These are phyloP conservation scores for Agrypnus murinus DNA, from an alignment of 2,888 invertebrate species.

Conservation along the genomic window DNA sequence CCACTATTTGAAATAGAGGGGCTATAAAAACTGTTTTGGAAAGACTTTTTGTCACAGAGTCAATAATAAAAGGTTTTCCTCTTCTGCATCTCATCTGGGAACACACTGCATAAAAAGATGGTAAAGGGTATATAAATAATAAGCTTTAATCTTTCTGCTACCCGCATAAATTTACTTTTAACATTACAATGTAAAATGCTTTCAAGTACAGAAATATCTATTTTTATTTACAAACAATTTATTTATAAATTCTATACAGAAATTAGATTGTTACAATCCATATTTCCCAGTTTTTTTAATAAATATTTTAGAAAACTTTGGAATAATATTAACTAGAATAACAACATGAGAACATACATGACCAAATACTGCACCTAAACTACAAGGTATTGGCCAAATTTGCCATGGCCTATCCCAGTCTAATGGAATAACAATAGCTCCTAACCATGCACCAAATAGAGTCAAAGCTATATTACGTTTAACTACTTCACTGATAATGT, in stretches of 20 bases:
- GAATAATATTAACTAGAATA: slow-evolving; percentile 22
- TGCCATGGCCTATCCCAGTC: slow-evolving; percentile 96
- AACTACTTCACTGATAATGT: slow-evolving; percentile 75
- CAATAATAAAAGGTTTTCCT: no score
- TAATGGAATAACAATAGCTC: slow-evolving; percentile 88
- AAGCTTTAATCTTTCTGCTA: no score
- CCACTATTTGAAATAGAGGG: no score
- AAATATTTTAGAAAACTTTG: slow-evolving; percentile 28
- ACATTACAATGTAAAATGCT: no score
- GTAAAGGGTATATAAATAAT: no score
- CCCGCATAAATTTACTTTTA: no score
- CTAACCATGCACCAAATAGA: slow-evolving; percentile 87
- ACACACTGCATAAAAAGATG: no score
- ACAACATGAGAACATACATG: slow-evolving; percentile 68
- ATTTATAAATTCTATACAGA: neutral
- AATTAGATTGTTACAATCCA: slow-evolving; percentile 42
- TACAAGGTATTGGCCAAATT: slow-evolving; percentile 84
- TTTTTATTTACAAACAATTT: slow-evolving; percentile 8
- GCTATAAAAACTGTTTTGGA: no score
- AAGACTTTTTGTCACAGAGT: no score
- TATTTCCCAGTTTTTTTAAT: slow-evolving; percentile 51
- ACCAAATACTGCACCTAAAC: slow-evolving; percentile 80
- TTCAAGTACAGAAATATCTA: no score
- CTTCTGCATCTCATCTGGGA: no score
- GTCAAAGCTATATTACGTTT: slow-evolving; percentile 76